A percentile compares a stretch with the other conserved stretches of the same genome.
Conservation (phyloP, 2,113 vertebrate species). For the Thalassoma bifasciatum region DNA sequence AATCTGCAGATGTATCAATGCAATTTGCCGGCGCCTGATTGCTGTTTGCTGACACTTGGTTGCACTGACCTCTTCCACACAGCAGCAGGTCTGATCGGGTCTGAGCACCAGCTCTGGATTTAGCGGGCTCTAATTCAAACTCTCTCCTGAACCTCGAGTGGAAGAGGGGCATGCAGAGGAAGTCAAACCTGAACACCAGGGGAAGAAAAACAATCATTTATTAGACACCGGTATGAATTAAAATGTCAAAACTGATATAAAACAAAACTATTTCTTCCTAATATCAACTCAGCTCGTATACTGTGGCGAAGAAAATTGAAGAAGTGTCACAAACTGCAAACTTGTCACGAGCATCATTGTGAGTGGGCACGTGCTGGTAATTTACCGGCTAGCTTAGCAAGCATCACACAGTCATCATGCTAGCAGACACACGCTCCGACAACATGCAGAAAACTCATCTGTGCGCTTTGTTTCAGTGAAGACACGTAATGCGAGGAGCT, state of each 20-base stretch:
- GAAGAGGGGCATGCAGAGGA: constrained; percentile 94
- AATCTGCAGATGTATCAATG: too few relatives aligned
- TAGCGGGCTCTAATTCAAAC: constrained; percentile 87
- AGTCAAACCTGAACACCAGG: constrained; percentile 88
- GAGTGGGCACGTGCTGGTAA: constrained; percentile 69
- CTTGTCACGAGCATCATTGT: constrained; percentile 19
- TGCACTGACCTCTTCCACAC: constrained; percentile 87
- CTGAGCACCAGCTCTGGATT: constrained; percentile 86
- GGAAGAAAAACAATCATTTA: neutral
- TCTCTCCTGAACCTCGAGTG: constrained; percentile 92
- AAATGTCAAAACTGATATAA: too few relatives aligned
- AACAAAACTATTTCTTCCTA: too few relatives aligned
- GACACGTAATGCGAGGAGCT: neutral
- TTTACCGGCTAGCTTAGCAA: constrained; percentile 74
- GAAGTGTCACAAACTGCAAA: neutral
- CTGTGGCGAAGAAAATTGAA: rapidly evolving
- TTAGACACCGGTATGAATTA: neutral
- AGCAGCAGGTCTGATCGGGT: constrained; percentile 93
- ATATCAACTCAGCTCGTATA: neutral
- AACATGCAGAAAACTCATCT: constrained; percentile 1
- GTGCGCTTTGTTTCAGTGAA: neutral
- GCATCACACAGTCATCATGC: constrained; percentile 33
- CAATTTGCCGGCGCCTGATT: too few relatives aligned
- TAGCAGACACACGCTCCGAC: constrained; percentile 23
- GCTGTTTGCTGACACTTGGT: neutral